Percentiles rank a stretch among this genome's conserved stretches.
These are phyloP conservation scores for Enteromius afrohamiltoni DNA, from an alignment of 2,797 vertebrate genomes.

Conservation along the genomic window DNA sequence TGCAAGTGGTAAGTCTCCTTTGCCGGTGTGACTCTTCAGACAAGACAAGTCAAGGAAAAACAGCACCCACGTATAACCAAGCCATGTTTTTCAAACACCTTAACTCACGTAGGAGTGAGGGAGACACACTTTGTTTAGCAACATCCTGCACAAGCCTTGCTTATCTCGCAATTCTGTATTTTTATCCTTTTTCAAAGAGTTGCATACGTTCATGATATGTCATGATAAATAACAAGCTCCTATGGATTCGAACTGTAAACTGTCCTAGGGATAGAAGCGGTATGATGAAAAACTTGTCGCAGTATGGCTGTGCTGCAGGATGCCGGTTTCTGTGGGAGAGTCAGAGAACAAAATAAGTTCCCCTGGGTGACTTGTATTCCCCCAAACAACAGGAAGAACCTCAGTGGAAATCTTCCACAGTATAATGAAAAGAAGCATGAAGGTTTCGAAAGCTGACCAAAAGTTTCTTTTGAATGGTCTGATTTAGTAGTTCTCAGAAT, in stretches of 20 bases:
- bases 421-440: slow-evolving; percentile 10
- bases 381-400: slow-evolving; percentile 7
- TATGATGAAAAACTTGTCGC: slow-evolving; percentile 43
- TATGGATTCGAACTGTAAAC: slow-evolving; percentile 30
- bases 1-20: slow-evolving; percentile 8
- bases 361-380: slow-evolving; percentile 43
- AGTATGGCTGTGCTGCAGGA: slow-evolving; percentile 32
- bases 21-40: neutral
- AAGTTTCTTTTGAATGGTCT: slow-evolving; percentile 7
- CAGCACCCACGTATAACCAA: neutral
- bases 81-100: neutral
- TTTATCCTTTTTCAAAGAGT: slow-evolving; percentile 16
- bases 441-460: neutral
- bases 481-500: slow-evolving; percentile 28
- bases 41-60: slow-evolving; percentile 26
- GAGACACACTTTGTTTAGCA: slow-evolving; percentile 3
- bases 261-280: slow-evolving; percentile 35
- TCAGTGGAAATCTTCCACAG: slow-evolving; percentile 7
- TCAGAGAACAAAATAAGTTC: slow-evolving; percentile 42
- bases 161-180: slow-evolving; percentile 1
- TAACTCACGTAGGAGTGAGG: neutral
- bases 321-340: slow-evolving; percentile 42
- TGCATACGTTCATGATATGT: slow-evolving; percentile 12
- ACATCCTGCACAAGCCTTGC: neutral
- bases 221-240: slow-evolving; percentile 10